A percentile compares a stretch with the other conserved stretches of the same genome.
phyloP scores from a whole-genome alignment of 2,113 vertebrate genomes.

The Haemorhous mexicanus region DNA sequence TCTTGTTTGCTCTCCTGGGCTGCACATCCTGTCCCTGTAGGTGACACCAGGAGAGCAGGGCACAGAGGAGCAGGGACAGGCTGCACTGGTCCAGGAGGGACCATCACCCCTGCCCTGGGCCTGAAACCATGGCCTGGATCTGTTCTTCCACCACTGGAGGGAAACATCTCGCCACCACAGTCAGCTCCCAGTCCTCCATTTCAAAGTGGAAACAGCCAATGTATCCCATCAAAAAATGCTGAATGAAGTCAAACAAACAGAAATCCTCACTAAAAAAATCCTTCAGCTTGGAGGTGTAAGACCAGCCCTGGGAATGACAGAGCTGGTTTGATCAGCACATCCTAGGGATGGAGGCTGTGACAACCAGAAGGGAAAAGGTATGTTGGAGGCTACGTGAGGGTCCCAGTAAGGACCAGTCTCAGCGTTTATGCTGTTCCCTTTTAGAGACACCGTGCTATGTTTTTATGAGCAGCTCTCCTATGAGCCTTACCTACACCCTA shows the following conservation, averaged over 20 bases:
- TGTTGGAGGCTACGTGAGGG: not conserved
- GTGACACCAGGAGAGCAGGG: not conserved
- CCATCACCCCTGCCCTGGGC: not conserved
- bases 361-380: not conserved
- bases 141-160: constrained; percentile 48
- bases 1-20: not conserved
- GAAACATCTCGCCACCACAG: constrained; percentile 27
- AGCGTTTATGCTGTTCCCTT: not conserved
- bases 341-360: not conserved
- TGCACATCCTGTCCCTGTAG: not conserved
- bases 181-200: not conserved
- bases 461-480: constrained; percentile 33
- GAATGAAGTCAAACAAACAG: not conserved
- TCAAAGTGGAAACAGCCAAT: not conserved
- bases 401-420: not conserved
- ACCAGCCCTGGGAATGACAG: not conserved
- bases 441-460: not conserved
- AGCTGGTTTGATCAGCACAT: not conserved
- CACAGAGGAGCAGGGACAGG: not conserved
- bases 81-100: not conserved
- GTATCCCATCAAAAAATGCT: not conserved
- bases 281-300: not conserved
- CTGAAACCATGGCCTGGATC: not conserved
- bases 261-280: not conserved
- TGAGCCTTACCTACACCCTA: constrained; percentile 11